Percentiles rank a stretch among this genome's conserved stretches.
These are phyloP conservation scores for Centropristis striata DNA, from an alignment of 2,113 vertebrate species.

Conservation along the genomic window DNA sequence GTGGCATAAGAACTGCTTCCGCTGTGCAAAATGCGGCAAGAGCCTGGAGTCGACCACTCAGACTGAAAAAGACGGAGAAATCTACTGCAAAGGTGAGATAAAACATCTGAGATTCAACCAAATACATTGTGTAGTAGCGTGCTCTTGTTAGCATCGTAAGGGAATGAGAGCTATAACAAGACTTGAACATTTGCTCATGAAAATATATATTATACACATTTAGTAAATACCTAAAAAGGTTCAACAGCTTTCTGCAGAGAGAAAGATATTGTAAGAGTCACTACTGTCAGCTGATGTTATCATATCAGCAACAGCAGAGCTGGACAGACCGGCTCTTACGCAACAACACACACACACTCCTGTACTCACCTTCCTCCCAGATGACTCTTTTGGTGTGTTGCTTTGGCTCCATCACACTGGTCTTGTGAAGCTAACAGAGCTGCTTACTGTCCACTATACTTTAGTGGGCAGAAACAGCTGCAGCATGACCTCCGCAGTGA, in stretches of 20 bases:
- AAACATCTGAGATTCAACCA: accelerated
- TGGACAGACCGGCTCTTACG: constrained; percentile 12
- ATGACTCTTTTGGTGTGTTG: background rate
- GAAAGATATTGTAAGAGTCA: too few relatives aligned
- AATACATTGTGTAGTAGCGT: background rate
- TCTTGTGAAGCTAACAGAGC: constrained; percentile 1
- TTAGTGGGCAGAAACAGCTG: constrained; percentile 6
- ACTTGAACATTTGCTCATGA: background rate
- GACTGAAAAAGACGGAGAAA: constrained; percentile 97
- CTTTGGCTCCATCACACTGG: background rate
- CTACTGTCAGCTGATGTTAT: background rate
- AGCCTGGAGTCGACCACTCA: constrained; percentile 96
- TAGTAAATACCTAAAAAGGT: background rate
- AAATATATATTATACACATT: background rate
- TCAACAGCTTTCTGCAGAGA: background rate
- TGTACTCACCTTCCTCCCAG: background rate
- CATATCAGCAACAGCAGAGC: constrained; percentile 1
- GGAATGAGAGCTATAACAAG: background rate
- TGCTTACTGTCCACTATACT: background rate
- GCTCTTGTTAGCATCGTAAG: too few relatives aligned
- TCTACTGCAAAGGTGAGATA: constrained; percentile 95
- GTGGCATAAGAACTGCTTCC: constrained; percentile 98
- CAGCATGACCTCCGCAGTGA: constrained; percentile 9
- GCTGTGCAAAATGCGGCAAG: constrained; percentile 97
- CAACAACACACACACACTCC: background rate